These are phyloP conservation scores for Leucophenga varia DNA, from an alignment of 1,140 invertebrate genomes.

Conservation along the genomic window DNA sequence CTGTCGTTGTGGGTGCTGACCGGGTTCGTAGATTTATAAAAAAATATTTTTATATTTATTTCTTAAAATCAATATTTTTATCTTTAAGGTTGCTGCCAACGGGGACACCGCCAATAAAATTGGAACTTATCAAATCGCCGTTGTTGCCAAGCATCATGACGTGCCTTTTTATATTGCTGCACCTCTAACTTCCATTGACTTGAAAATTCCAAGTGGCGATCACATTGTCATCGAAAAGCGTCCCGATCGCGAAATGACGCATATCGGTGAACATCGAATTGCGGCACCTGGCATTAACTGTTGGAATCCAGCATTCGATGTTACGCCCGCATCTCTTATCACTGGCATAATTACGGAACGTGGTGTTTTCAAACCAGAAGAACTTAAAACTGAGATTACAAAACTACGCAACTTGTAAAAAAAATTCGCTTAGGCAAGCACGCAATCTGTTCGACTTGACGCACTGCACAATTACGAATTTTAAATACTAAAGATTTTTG, in stretches of 20 bases:
- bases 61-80: background rate
- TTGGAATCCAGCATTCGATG: constrained; percentile 99
- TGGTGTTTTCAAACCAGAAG: constrained; percentile 74
- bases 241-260: constrained; percentile 85
- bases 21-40: constrained; percentile 63
- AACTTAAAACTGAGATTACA: constrained; percentile 40
- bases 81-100: constrained; percentile 77
- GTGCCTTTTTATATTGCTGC: constrained; percentile 97
- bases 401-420: constrained; percentile 42
- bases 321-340: constrained; percentile 93
- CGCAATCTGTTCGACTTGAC: background rate
- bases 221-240: constrained; percentile 93
- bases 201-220: constrained; percentile 74
- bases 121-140: constrained; percentile 96
- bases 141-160: constrained; percentile 85
- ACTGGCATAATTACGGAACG: constrained; percentile 94
- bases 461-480: too few species aligned
- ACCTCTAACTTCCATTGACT: constrained; percentile 90
- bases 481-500: too few species aligned
- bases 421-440: background rate
- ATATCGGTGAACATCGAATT: constrained; percentile 78
- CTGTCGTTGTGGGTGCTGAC: constrained; percentile 87
- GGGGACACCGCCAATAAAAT: constrained; percentile 99
- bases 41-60: too few species aligned
- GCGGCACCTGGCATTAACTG: constrained; percentile 87